Conservation (phyloP, 2,113 vertebrate species). For the Numenius arquata region DNA sequence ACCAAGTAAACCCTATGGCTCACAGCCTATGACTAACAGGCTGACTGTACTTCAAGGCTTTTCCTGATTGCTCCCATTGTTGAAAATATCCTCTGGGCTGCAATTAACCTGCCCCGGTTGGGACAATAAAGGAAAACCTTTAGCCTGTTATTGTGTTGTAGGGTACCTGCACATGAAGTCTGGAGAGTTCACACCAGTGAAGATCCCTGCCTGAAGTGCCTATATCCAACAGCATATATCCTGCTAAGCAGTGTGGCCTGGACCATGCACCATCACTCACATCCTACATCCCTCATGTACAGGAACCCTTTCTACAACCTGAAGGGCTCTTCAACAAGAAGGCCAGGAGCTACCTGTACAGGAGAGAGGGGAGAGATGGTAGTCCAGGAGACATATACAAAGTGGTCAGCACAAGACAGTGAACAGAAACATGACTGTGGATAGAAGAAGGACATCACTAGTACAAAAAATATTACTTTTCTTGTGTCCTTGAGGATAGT, state of each 20-base stretch:
- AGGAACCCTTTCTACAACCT: neutral
- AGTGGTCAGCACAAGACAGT: neutral
- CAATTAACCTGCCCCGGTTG: neutral
- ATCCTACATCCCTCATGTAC: neutral
- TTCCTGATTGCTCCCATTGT: neutral
- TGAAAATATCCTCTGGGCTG: neutral
- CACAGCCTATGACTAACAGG: neutral
- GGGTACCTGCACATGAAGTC: too few relatives aligned
- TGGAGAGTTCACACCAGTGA: neutral
- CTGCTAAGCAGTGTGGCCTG: neutral
- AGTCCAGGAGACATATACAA: neutral
- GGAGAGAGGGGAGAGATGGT: neutral
- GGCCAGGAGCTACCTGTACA: neutral
- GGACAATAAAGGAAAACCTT: neutral
- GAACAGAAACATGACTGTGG: neutral
- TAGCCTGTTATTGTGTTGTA: neutral
- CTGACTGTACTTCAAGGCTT: neutral
- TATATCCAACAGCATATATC: neutral
- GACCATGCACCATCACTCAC: neutral
- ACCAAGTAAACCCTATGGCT: neutral
- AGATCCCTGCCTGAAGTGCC: neutral
- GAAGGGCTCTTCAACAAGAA: neutral
- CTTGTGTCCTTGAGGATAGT: neutral
- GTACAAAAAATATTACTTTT: neutral
- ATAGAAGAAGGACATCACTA: neutral